A percentile compares a stretch with the other conserved stretches of the same genome.
Conservation (phyloP, 2,888 invertebrate genomes). For the Nezara viridula region DNA sequence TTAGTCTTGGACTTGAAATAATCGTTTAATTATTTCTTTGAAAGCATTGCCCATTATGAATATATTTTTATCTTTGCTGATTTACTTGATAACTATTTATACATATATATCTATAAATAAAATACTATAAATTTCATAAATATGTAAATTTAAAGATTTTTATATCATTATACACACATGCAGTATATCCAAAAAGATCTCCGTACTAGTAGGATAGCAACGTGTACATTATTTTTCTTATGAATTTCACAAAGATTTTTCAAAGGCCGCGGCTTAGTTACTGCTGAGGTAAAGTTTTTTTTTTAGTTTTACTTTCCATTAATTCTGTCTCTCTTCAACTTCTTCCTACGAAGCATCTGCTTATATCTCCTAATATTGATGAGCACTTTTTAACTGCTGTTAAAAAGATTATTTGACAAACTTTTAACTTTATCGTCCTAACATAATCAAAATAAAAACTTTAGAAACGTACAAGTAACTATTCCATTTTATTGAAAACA, state of each 20-base stretch:
- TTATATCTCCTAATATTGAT: conserved; percentile 28
- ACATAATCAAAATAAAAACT: background rate
- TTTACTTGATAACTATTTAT: no score
- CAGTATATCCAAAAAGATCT: no score
- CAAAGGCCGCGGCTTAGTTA: background rate
- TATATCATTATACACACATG: no score
- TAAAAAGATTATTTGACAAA: conserved; percentile 4
- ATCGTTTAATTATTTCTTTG: no score
- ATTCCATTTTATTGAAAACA: background rate
- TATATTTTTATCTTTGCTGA: no score
- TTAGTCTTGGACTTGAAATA: no score
- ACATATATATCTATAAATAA: no score
- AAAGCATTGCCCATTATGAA: no score
- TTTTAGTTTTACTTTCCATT: conserved; percentile 25
- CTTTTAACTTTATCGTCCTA: no score
- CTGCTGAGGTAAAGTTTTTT: background rate
- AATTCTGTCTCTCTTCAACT: background rate
- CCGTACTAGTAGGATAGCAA: background rate
- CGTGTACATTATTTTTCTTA: conserved; percentile 8
- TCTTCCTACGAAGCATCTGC: background rate
- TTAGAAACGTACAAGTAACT: background rate
- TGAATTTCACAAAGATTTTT: background rate
- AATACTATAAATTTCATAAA: no score
- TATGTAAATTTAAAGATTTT: no score
- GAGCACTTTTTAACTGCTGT: background rate